Base-by-base conservation (phyloP, 2,113 vertebrate genomes). In the Psephotus haematonotus region DNA sequence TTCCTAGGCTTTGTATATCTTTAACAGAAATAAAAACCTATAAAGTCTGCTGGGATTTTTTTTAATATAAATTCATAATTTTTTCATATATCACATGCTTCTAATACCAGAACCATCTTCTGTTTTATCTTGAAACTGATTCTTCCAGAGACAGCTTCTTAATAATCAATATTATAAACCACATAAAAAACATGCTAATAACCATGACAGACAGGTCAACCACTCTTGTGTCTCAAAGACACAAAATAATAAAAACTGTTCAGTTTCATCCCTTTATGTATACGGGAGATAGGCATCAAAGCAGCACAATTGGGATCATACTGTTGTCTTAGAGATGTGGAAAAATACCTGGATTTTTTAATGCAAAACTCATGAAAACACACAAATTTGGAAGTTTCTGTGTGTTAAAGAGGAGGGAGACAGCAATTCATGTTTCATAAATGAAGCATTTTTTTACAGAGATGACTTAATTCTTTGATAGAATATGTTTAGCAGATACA, bases 371-470 rank as follows among this genome's bases (percentile, higher is more conserved):
- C 33, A n/a, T 4, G 62, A 76, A 91, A 57, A 4, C 55, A 17
- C 15, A 67, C 11, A 41, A 28, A 68, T 65, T 62, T 55, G 27
- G 12, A 80, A 43, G 10, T 25, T 19, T 27, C n/a, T 29, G 6
- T 52, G 7, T 33, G 3, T 77, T 68, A 64, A 67, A 60, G 25
- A 33, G 22, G 74, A 39, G 64, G 17, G 44, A 44, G 12, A 9
- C 2, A 78, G 2, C 4, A n/a, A 29, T 62, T 49, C 7, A n/a
- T 69, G 6, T 57, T 82, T 60, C 17, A 65, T 6, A 0, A 0
- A 20, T 33, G 76, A 57, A 68, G 3, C 8, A 35, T 55, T 82
- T 82, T 80, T 80, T 31, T 31, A 23, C 15, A 77, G 15, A 72
- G 4, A 0, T 65, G 10, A 46, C 3, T 84, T 41, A 59, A 37